Evolutionary conservation across 2,888 invertebrate species (phyloP).

Genomic region (Tenodera sinensis): DNA sequence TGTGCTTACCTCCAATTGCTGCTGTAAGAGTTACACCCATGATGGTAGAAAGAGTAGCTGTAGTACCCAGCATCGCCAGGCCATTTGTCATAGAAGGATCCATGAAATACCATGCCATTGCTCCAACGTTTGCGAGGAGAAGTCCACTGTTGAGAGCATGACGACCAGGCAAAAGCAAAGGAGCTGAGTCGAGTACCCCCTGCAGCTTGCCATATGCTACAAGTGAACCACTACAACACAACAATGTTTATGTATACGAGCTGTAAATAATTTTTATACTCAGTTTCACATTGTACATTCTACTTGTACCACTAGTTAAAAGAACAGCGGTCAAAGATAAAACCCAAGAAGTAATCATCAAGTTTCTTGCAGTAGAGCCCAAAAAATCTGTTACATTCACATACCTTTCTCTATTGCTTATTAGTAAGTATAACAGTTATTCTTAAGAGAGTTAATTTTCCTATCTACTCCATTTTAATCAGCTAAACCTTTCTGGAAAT

Average conservation of each 20-base stretch:
- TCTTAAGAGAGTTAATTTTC: no score
- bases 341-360: no score
- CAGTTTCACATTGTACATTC: no score
- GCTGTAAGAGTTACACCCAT: slow-evolving; percentile 86
- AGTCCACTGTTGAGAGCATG: slow-evolving; percentile 72
- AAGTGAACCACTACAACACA: slow-evolving; percentile 67
- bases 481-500: no score
- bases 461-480: no score
- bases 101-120: slow-evolving; percentile 64
- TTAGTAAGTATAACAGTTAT: no score
- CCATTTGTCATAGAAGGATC: slow-evolving; percentile 64
- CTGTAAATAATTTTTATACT: neutral
- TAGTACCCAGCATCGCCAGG: slow-evolving; percentile 68
- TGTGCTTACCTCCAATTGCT: slow-evolving; percentile 73
- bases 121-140: slow-evolving; percentile 65
- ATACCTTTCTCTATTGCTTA: no score
- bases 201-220: slow-evolving; percentile 90
- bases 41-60: slow-evolving; percentile 70
- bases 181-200: slow-evolving; percentile 74
- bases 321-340: no score
- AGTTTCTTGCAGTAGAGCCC: no score
- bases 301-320: no score
- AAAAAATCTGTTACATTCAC: no score
- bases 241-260: neutral
- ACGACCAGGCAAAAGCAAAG: slow-evolving; percentile 75